phyloP scores from a whole-genome alignment of 2,888 invertebrate genomes.

The Ichneumon xanthorius region DNA sequence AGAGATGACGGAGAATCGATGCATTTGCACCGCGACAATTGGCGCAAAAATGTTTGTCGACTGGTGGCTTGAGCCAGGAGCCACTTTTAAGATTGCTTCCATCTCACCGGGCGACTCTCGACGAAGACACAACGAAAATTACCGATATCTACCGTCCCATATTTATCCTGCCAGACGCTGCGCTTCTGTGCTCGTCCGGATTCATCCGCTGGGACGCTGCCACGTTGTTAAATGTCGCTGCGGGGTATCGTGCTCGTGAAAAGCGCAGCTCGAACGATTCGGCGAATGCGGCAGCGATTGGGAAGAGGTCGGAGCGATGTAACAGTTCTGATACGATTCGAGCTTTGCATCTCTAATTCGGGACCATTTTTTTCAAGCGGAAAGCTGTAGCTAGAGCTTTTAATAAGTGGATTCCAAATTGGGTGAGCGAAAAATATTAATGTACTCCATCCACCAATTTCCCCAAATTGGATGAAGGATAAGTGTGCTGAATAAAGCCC shows the following conservation, averaged over 20 bases:
- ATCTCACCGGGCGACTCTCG: conserved; percentile 59
- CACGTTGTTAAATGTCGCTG: background rate
- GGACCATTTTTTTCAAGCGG: background rate
- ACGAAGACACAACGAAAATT: conserved; percentile 1
- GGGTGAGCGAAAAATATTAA: background rate
- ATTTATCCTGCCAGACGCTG: background rate
- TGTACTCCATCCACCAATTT: too few relatives aligned
- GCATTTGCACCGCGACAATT: conserved; percentile 47
- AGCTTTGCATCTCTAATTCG: background rate
- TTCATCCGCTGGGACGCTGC: background rate
- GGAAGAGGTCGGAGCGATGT: background rate
- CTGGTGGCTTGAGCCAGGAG: conserved; percentile 66
- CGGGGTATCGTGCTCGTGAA: background rate
- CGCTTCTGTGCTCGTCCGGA: background rate
- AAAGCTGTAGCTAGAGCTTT: background rate
- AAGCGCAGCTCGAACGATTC: background rate
- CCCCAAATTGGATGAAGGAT: too few relatives aligned
- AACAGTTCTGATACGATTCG: background rate
- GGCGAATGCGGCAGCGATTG: background rate
- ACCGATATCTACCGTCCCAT: conserved; percentile 1
- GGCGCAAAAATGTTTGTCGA: conserved; percentile 35
- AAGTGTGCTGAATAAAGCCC: too few relatives aligned
- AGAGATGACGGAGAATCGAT: conserved; percentile 46
- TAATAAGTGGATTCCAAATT: background rate
- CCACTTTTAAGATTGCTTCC: conserved; percentile 81